phyloP scores from a whole-genome alignment of 1,140 invertebrate genomes.

The Meloidogyne chitwoodi region DNA sequence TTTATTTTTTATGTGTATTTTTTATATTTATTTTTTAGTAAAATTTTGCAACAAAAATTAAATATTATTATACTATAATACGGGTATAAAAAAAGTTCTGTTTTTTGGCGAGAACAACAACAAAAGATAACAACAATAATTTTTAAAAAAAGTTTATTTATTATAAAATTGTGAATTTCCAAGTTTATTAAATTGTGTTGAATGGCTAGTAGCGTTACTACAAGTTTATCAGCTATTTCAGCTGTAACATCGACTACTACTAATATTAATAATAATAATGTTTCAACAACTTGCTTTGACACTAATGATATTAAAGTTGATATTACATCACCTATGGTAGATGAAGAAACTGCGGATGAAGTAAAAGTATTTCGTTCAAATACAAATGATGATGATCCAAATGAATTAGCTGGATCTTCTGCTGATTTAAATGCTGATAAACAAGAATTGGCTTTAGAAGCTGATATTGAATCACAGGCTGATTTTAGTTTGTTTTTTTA shows the following conservation, averaged over 20 bases:
- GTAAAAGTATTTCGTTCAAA: slow-evolving; percentile 20
- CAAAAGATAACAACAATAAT: no score
- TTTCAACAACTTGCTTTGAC: neutral
- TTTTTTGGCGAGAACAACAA: no score
- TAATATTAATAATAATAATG: neutral
- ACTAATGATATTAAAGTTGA: neutral
- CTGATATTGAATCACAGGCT: slow-evolving; percentile 3
- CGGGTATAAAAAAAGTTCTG: no score
- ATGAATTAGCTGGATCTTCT: slow-evolving; percentile 6
- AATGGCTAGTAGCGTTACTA: neutral
- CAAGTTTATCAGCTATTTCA: neutral
- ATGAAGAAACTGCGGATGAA: slow-evolving; percentile 18
- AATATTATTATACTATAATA: no score
- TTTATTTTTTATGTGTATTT: neutral
- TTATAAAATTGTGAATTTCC: no score
- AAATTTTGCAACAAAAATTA: no score
- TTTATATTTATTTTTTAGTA: no score
- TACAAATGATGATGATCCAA: slow-evolving; percentile 8
- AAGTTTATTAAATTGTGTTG: neutral
- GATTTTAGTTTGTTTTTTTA: slow-evolving; percentile 8
- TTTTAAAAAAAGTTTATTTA: no score
- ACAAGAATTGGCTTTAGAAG: slow-evolving; percentile 15
- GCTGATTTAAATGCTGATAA: slow-evolving; percentile 16
- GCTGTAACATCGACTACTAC: neutral
- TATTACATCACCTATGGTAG: neutral